Conservation (phyloP, 2,888 invertebrate genomes). For the Pyrochroa serraticornis region DNA sequence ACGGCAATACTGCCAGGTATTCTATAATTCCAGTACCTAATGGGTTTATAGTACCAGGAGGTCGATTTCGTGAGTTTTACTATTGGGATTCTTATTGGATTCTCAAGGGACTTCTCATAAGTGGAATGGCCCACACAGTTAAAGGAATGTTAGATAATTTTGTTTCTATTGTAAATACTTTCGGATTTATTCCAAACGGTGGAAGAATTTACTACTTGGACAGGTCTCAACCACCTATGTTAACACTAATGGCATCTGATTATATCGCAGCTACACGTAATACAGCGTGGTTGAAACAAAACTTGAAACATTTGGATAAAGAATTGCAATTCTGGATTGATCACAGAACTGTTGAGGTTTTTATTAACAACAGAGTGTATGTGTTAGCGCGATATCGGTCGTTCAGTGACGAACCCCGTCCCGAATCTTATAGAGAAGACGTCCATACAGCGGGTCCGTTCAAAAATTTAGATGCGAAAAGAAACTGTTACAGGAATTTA, state of each 20-base stretch:
- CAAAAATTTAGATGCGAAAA: conserved; percentile 56
- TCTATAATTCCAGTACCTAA: conserved; percentile 57
- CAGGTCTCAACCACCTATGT: conserved; percentile 73
- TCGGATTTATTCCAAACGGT: conserved; percentile 79
- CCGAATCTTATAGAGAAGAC: conserved; percentile 77
- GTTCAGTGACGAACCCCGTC: conserved; percentile 70
- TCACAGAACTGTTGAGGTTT: conserved; percentile 61
- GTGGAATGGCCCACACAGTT: conserved; percentile 76
- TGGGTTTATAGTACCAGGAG: conserved; percentile 73
- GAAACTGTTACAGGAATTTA: conserved; percentile 66
- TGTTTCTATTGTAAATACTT: conserved; percentile 68
- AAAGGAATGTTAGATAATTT: conserved; percentile 80
- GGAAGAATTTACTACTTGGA: conserved; percentile 77
- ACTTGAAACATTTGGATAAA: conserved; percentile 65
- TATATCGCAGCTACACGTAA: conserved; percentile 65
- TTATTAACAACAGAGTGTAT: conserved; percentile 61
- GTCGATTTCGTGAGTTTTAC: conserved; percentile 77
- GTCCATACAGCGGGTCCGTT: conserved; percentile 59
- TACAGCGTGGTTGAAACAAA: conserved; percentile 64
- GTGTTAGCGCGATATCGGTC: conserved; percentile 67
- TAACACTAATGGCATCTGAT: conserved; percentile 72
- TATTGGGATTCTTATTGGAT: conserved; percentile 93
- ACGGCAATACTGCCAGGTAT: conserved; percentile 57
- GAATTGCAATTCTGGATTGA: conserved; percentile 72
- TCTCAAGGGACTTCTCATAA: conserved; percentile 76